Evolutionary conservation across 2,113 vertebrate species (phyloP), one percentile per base, ranked within the genome.

Genomic region (Rhinichthys klamathensis): DNA sequence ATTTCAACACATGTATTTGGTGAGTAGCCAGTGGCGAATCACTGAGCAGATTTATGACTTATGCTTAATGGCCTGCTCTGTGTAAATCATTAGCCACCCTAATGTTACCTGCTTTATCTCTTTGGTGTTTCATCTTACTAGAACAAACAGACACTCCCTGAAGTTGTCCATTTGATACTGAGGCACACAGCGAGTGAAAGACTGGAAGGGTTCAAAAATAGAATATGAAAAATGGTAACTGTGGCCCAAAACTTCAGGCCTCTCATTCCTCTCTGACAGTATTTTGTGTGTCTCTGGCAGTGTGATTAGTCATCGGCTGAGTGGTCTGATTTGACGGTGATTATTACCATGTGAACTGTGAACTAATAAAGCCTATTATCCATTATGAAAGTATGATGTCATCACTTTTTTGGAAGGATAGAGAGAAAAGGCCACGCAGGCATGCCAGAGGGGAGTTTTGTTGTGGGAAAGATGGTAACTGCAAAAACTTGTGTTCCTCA

Each of bases 351-450:
- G 44, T 35, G 60, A 46, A 75, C 32, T 23, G 75, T 77, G 76
- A 84, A 41, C 86, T 54, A 69, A 85, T 56, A 41, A 35, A 85
- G 74, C 44, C 83, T 25, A 18, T 85, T 83, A 87, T 89, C 54
- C 70, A 79, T 56, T 56, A 41, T 21, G 18, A 49, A 76, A 70
- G 69, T 76, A 84, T 87, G 88, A 87, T 84, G 84, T 87, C 88
- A 85, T 44, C 8, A 21, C 5, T 41, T 54, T n/a, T 83, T 38
- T 78, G 49, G 51, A 67, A 74, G 25, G 46, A 70, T 23, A 25
- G 21, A 25, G 63, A 73, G 81, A 86, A 82, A 77, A 84, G 49
- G 18, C 32, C 12, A 32, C 23, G 11, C 23, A 13, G 25, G 54
- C 65, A 15, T 41, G 21, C 79, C 23, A 56, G 74, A 44, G 63